Conservation (phyloP, 2,888 invertebrate species). For the Leptopterna dolabrata region DNA sequence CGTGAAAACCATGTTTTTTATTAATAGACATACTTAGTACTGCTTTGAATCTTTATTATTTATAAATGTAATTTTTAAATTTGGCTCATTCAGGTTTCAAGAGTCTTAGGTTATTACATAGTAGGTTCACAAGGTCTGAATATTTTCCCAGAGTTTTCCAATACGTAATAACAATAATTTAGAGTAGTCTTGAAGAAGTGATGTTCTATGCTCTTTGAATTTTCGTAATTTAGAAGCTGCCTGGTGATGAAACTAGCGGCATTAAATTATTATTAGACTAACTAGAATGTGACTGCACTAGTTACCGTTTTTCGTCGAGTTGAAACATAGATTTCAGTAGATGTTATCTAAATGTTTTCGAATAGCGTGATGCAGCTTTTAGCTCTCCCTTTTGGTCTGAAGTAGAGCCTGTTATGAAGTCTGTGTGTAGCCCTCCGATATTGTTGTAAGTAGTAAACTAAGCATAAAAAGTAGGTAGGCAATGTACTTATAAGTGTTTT, state of each 20-base stretch:
- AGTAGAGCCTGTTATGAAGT: background rate
- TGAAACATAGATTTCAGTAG: background rate
- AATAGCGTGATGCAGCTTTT: background rate
- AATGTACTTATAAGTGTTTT: background rate
- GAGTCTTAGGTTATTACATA: no score
- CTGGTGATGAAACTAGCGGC: background rate
- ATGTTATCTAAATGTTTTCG: background rate
- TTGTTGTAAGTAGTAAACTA: background rate
- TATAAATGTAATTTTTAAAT: no score
- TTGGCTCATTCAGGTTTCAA: no score
- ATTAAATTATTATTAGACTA: background rate
- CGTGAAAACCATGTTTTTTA: no score
- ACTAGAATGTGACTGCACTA: background rate
- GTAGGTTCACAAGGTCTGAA: no score
- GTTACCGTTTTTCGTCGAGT: background rate
- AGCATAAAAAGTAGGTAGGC: background rate
- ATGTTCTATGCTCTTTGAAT: background rate
- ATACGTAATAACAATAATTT: background rate
- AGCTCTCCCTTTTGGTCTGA: background rate
- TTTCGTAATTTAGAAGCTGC: background rate
- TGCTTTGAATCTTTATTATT: no score
- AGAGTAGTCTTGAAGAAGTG: background rate
- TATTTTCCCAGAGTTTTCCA: no score
- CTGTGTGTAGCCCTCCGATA: background rate
- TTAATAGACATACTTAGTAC: no score